Evolutionary conservation across 2,888 invertebrate species (phyloP), one percentile per base, ranked within the genome.

Genomic region (Coronaproctus castanopsis): DNA sequence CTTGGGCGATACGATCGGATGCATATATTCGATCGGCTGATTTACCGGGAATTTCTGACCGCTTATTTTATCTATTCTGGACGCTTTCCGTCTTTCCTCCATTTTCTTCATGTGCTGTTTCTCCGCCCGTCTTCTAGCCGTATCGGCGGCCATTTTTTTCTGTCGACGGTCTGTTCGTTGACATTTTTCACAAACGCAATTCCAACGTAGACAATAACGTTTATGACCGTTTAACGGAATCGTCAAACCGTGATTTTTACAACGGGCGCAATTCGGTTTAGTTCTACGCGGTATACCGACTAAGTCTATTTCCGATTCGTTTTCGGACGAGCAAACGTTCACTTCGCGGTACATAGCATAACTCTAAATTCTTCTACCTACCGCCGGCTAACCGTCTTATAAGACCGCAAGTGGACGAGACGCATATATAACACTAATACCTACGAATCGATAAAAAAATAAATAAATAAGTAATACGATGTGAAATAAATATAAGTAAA

Each of bases 211-310:
- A 77, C 93, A 95, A 74, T 89, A 90, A 24, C 89, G 79, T 72
- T 93, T 93, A 76, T 93, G 93, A 19, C 89, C 91, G 73, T 89
- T 90, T 64, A 92, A 78, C 72, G 83, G 82, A 65, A 88, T 83
- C 71, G 87, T 87, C 69, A 87, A 77, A n/a, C 85, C 80, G 73
- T 93, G 93, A 76, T 92, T 92, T 62, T 89, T 79, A 73, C 93
- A 93, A 24, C 91, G 82, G 53, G 90, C 90, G 73, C 92, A 93
- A 74, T 89, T 91, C 20, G 91, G 91, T 5, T 88, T 87, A 63
- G 87, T 87, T 61, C 89, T 36, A 8, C 14, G 36, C 14, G 14
- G 8, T 8, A 14, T 8, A 36, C 36, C 36, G 36, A 36, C 36
- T 36, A 36, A 36, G 14, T 36, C 36, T 5, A 36, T 36, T 36